Percentiles rank a stretch among this genome's conserved stretches.
phyloP scores from a whole-genome alignment of 2,113 vertebrate genomes.

The Chloropsis hardwickii region DNA sequence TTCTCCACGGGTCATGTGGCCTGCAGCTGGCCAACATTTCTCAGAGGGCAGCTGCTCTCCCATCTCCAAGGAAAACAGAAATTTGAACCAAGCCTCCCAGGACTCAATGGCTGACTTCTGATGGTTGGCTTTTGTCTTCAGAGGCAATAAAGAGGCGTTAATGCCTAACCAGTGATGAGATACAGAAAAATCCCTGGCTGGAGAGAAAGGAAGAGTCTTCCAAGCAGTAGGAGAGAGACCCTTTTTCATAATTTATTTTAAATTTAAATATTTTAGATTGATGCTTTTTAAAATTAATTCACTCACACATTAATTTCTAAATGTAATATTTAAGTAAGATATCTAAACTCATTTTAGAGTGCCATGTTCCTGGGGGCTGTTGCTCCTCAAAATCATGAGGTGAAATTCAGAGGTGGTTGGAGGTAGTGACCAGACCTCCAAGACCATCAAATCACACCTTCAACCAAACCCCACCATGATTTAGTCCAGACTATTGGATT shows the following conservation, averaged over 20 bases:
- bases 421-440: not conserved
- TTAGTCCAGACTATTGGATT: not conserved
- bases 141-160: not conserved
- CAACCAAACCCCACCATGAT: not conserved
- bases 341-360: not conserved
- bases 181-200: not conserved
- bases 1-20: not conserved
- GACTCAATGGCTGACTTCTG: not conserved
- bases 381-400: not conserved
- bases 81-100: not conserved
- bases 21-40: not conserved
- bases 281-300: not conserved
- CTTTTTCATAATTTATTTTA: not conserved
- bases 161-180: not conserved
- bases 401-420: not conserved
- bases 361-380: not conserved
- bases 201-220: not conserved
- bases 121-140: not conserved
- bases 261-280: not conserved
- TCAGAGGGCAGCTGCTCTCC: not conserved
- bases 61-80: not conserved
- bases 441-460: not conserved
- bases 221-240: not conserved
- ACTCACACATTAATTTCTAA: not conserved
- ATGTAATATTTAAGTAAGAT: not conserved